Percentiles rank a stretch among this genome's conserved stretches.
Evolutionary conservation across 2,113 vertebrate species (phyloP).

Genomic region (Perca fluviatilis): DNA sequence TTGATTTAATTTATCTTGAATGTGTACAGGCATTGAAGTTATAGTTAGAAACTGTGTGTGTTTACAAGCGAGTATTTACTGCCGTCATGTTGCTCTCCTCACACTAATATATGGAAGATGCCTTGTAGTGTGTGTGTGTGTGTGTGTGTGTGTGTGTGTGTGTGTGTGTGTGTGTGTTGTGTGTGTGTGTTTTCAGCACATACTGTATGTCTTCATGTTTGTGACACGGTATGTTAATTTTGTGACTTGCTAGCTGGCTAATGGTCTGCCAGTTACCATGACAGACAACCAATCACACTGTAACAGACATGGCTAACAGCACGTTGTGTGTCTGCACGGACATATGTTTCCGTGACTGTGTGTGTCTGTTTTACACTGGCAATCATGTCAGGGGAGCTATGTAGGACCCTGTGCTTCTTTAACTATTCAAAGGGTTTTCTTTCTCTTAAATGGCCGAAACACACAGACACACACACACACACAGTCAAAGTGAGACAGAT

Average conservation of each 20-base stretch:
- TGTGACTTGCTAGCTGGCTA: conserved; percentile 10
- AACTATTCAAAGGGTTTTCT: conserved; percentile 21
- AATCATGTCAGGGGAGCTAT: conserved; percentile 20
- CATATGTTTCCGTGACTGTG: neutral
- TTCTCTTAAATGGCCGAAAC: neutral
- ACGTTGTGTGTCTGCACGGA: neutral
- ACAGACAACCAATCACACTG: conserved; percentile 7
- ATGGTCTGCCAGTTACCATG: conserved; percentile 22
- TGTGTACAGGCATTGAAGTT: neutral
- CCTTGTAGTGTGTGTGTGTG: neutral
- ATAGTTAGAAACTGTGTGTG: neutral
- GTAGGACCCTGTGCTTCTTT: conserved; percentile 3
- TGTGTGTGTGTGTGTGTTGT: neutral
- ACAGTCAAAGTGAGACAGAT: conserved; percentile 47
- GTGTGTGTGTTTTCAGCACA: neutral
- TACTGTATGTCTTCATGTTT: neutral
- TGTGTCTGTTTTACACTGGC: conserved; percentile 5
- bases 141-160: neutral
- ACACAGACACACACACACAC: neutral
- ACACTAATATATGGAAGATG: neutral
- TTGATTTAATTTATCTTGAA: neutral
- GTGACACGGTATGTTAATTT: conserved; percentile 25
- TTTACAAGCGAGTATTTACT: neutral
- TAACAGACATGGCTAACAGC: neutral
- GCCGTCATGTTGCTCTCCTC: neutral